Percentiles rank a stretch among this genome's conserved stretches.
Conservation (phyloP, 2,888 invertebrate species). For the Zelleria hepariella region DNA sequence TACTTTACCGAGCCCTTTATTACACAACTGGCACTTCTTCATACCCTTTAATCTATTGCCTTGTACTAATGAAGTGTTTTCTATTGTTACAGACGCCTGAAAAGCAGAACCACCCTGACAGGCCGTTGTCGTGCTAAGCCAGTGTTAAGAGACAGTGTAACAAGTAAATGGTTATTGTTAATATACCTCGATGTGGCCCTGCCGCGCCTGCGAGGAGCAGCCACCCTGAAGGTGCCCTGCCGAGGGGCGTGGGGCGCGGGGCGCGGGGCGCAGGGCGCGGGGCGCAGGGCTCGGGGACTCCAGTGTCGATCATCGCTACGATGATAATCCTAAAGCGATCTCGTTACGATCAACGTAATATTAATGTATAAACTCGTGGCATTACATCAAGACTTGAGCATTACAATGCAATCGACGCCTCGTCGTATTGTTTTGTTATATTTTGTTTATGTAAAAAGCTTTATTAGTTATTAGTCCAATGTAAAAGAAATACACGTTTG, state of each 20-base stretch:
- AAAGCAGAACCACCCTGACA: slow-evolving; percentile 74
- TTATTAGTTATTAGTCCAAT: slow-evolving; percentile 61
- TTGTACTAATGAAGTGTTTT: slow-evolving; percentile 30
- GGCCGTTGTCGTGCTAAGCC: slow-evolving; percentile 62
- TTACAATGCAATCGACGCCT: slow-evolving; percentile 56
- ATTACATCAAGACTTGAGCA: slow-evolving; percentile 62
- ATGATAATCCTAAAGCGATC: slow-evolving; percentile 68
- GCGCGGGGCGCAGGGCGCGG: slow-evolving; percentile 17
- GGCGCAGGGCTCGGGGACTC: slow-evolving; percentile 39
- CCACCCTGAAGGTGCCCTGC: background rate
- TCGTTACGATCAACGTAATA: slow-evolving; percentile 69
- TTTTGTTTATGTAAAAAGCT: slow-evolving; percentile 63
- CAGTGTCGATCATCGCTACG: slow-evolving; percentile 56
- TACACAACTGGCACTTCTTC: slow-evolving; percentile 13
- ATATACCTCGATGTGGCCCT: slow-evolving; percentile 36
- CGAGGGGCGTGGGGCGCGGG: background rate
- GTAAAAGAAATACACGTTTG: slow-evolving; percentile 51
- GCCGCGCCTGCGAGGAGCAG: background rate
- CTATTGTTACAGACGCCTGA: slow-evolving; percentile 76
- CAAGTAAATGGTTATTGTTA: slow-evolving; percentile 24
- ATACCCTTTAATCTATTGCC: slow-evolving; percentile 4
- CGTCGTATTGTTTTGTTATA: slow-evolving; percentile 53
- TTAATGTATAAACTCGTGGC: slow-evolving; percentile 54
- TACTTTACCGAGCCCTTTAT: slow-evolving; percentile 21
- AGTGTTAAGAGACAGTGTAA: slow-evolving; percentile 28